Evolutionary conservation across 2,797 vertebrate genomes (phyloP).

Genomic region (Cuniculus paca): DNA sequence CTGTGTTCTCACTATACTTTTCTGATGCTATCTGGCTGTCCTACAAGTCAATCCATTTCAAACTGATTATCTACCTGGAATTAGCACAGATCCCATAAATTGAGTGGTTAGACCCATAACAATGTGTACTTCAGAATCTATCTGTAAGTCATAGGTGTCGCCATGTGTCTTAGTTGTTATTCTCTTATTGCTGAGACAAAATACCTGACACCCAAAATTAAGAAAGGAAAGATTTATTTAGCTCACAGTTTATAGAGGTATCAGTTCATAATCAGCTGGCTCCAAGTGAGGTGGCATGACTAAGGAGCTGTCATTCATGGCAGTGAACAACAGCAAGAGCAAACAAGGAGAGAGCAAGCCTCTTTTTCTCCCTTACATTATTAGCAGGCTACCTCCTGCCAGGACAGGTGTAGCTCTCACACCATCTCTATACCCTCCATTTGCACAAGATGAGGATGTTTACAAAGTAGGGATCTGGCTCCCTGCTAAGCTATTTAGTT

Average conservation of each 20-base stretch:
- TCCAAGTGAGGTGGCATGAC: neutral
- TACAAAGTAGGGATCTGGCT: neutral
- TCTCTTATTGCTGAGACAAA: neutral
- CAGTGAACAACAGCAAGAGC: neutral
- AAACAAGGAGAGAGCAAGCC: neutral
- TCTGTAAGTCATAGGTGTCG: neutral
- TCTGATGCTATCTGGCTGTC: neutral
- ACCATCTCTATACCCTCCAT: neutral
- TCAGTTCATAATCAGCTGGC: neutral
- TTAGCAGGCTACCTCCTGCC: neutral
- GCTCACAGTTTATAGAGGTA: too few species aligned
- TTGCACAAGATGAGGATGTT: neutral
- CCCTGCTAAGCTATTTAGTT: too few species aligned
- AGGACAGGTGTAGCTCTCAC: neutral
- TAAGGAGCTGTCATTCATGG: neutral
- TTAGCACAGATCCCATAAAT: neutral
- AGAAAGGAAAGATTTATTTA: too few species aligned
- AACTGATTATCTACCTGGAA: neutral
- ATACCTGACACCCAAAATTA: neutral
- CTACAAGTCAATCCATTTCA: neutral
- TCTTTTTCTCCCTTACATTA: neutral
- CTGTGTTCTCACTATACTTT: slow-evolving; percentile 12
- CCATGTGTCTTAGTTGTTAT: neutral
- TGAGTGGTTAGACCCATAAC: neutral
- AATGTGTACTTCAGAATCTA: neutral